Base-by-base conservation (phyloP, 2,797 vertebrate species). In the Cyprinodon diabolis region DNA sequence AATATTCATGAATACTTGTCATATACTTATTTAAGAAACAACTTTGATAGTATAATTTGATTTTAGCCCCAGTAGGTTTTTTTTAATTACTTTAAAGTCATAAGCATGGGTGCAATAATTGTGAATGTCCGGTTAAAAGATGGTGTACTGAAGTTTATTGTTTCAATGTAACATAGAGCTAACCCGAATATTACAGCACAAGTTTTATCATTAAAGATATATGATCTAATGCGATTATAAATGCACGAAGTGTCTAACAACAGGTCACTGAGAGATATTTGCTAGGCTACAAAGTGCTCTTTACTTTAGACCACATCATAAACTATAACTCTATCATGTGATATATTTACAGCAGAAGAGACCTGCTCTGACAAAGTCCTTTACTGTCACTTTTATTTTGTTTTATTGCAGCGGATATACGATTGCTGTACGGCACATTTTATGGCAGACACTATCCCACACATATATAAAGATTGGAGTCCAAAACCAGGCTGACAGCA, bases 321-420 rank as follows among this genome's bases (percentile, higher is more conserved):
- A 77, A 80, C 70, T 81, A 71, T 71, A 72, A 88, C 74, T 67
- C 78, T 81, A 72, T 79, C 81, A 79, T 74, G 76, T 43, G 55
- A 74, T 81, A 90, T 81, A 90, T 88, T 76, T 85, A 91, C 81
- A 90, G 77, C 43, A 63, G 47, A 79, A 56, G 72, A 81, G 72
- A 69, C 66, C 67, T 11, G n/a, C 68, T 63, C 56, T 57, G 62
- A 67, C 79, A 78, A 65, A 54, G 74, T 76, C 81, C 68, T 84
- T 81, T 71, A 84, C 83, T 81, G 75, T 49, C 78, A 68, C 66
- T 84, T 89, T 74, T 48, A 85, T 75, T 87, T 69, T 66, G 72
- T 81, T 87, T 89, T 88, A 86, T 82, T 87, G 88, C 86, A 86
- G 87, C 82, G 85, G 79, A 89, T 84, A 86, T 89, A 86, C 49